phyloP scores from a whole-genome alignment of 2,888 invertebrate species.

The Oxyscelio sp. region DNA sequence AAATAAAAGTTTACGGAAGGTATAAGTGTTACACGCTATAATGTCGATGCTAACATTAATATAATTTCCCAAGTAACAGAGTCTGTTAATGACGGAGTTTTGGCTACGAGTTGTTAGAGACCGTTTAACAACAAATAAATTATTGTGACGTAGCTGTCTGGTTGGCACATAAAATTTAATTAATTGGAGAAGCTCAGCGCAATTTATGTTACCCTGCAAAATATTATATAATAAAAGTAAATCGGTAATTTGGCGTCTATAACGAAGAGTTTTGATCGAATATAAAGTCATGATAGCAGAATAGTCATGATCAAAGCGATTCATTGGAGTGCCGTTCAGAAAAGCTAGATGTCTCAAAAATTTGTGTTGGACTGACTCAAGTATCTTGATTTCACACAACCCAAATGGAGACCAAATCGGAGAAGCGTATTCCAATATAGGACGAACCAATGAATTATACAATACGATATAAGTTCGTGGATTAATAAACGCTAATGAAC shows the following conservation, averaged over 20 bases:
- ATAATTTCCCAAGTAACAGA: not conserved
- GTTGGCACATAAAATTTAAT: not conserved
- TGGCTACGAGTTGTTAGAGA: not conserved
- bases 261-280: conserved; percentile 1
- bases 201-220: not conserved
- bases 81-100: not conserved
- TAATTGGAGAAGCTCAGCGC: not conserved
- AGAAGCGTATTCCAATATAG: conserved; percentile 29
- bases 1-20: too few species aligned
- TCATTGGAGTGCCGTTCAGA: conserved; percentile 25
- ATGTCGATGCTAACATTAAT: not conserved
- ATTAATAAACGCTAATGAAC: conserved; percentile 10
- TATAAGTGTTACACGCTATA: too few species aligned
- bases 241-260: conserved; percentile 11
- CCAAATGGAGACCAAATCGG: conserved; percentile 6
- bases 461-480: not conserved
- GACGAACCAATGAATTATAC: conserved; percentile 14
- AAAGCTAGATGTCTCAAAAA: conserved; percentile 8
- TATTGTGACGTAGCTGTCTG: not conserved
- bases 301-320: conserved; percentile 1
- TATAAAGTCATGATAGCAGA: not conserved
- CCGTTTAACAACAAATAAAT: not conserved
- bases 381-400: not conserved
- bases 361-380: conserved; percentile 20
- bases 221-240: conserved; percentile 11